Base-by-base conservation (phyloP, 2,113 vertebrate species). In the Carassius carassius region DNA sequence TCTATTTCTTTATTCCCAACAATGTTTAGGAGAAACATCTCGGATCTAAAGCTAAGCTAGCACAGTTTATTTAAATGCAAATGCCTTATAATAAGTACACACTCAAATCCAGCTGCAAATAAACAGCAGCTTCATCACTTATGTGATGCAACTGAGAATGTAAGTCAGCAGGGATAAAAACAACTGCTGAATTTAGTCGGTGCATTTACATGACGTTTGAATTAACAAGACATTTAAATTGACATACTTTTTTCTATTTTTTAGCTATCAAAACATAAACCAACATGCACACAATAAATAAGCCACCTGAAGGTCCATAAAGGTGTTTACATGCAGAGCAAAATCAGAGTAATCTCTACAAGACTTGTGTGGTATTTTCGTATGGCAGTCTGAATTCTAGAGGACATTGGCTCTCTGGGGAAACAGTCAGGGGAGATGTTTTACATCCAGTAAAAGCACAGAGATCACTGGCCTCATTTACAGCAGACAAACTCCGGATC, bases 381-480 rank as follows among this genome's bases (percentile, higher is more conserved):
- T n/a, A 60, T 29, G 58, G 17, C 79, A 41, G 72, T 72, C 83
- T 82, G 84, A 62, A 49, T 54, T 80, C 58, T 78, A 63, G 60
- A 23, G 17, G 82, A 84, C 23, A 23, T 8, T 47, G 54, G 51
- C 72, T 10, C 23, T 80, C 56, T 75, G 21, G 49, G 65, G 58
- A n/a, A 21, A 41, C 12, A 79, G 41, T 44, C 75, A 58, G 29
- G 19, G n/a, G 72, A 51, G 25, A 76, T 74, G 56, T 78, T 88
- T 85, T 58, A 83, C 65, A 85, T 72, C 56, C 83, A 74, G 35
- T 78, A 65, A 79, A 85, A 77, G 69, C 78, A 19, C 47, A 80
- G 35, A 37, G 58, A 54, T 54, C 78, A 74, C 49, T 73, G 80
- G 80, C 84, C 84, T 88, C 84, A 85, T 85, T 88, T 88, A 85